phyloP scores from a whole-genome alignment of 2,113 vertebrate genomes.

The Piaya cayana region DNA sequence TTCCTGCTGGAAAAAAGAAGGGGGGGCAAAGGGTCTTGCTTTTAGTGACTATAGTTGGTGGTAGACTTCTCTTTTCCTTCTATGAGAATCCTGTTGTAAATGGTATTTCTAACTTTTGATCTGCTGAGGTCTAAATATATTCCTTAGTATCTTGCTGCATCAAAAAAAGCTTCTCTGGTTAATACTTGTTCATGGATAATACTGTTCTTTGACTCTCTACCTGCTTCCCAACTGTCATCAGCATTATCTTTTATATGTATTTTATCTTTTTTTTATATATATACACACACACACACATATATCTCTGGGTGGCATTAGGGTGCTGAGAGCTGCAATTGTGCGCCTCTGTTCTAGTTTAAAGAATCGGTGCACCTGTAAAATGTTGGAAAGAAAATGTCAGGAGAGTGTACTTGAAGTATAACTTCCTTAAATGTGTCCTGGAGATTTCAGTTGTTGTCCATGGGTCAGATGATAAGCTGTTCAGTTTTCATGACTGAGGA shows the following conservation, averaged over 20 bases:
- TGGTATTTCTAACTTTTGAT: neutral
- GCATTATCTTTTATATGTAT: neutral
- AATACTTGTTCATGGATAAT: neutral
- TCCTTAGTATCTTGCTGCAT: neutral
- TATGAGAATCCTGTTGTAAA: neutral
- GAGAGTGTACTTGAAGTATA: neutral
- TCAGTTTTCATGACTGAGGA: neutral
- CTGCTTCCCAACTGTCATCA: neutral
- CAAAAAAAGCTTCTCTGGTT: neutral
- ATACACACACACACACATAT: neutral
- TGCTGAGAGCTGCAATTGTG: neutral
- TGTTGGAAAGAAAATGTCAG: neutral
- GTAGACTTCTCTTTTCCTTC: neutral
- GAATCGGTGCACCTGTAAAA: neutral
- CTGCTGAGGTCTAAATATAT: neutral
- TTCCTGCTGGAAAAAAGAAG: neutral
- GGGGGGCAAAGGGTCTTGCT: neutral
- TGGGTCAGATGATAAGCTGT: neutral
- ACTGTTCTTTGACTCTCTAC: neutral
- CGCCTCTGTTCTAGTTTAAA: neutral
- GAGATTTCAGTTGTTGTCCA: neutral
- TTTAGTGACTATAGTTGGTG: neutral
- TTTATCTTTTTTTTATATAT: too few species aligned
- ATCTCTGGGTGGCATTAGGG: neutral
- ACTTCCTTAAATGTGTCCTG: neutral